Conservation (phyloP, 2,888 invertebrate species). For the Brachylomia viminalis region DNA sequence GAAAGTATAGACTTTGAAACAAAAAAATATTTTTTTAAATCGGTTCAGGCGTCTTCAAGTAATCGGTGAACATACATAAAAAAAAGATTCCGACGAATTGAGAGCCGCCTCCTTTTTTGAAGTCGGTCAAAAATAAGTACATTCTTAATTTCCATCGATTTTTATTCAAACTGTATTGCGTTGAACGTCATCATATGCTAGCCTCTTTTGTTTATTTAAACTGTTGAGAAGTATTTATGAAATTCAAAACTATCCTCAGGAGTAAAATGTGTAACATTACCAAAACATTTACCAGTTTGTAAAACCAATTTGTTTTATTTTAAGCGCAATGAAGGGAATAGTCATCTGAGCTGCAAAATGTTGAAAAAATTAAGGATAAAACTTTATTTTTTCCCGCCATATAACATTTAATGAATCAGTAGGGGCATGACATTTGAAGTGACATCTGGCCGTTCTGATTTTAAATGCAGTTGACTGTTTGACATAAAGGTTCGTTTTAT, state of each 20-base stretch:
- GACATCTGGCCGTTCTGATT: slow-evolving; percentile 1
- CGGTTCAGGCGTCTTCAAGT: no score
- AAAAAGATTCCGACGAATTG: no score
- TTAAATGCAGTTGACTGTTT: slow-evolving; percentile 13
- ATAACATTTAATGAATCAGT: slow-evolving; percentile 15
- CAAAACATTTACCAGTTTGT: slow-evolving; percentile 1
- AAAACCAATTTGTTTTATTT: slow-evolving; percentile 26
- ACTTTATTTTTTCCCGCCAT: not conserved
- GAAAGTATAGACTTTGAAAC: no score
- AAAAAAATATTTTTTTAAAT: no score
- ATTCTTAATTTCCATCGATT: not conserved
- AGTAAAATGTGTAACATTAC: not conserved
- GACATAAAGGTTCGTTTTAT: slow-evolving; percentile 5
- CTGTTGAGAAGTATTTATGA: not conserved
- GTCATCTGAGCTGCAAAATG: not conserved
- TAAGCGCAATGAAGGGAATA: not conserved
- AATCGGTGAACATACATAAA: no score
- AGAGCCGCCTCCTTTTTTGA: no score
- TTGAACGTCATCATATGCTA: not conserved
- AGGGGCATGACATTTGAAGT: slow-evolving; percentile 16
- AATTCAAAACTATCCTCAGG: not conserved
- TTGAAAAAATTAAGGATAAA: not conserved
- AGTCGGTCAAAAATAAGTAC: no score
- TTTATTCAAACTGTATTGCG: not conserved
- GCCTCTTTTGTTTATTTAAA: not conserved